These are phyloP conservation scores for Lasiurus borealis DNA, from an alignment of 2,113 vertebrate genomes.

Conservation along the genomic window DNA sequence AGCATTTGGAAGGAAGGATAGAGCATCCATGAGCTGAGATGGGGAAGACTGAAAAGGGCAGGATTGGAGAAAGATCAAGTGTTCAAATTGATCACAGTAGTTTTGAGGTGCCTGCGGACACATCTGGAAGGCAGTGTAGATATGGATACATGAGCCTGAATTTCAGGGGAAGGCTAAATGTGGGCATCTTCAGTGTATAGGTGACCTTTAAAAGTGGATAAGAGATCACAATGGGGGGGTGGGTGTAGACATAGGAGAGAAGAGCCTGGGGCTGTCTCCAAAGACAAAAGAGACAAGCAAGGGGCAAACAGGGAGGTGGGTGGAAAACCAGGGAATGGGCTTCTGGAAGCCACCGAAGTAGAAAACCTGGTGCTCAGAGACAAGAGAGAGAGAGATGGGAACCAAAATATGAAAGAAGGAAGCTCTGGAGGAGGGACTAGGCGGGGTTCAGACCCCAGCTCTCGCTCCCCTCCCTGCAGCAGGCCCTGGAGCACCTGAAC, in stretches of 20 bases:
- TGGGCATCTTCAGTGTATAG: neutral
- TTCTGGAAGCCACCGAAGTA: neutral
- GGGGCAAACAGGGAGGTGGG: neutral
- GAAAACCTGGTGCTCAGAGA: neutral
- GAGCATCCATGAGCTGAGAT: neutral
- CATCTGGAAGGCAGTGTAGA: neutral
- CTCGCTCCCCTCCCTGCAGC: neutral
- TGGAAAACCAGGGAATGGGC: neutral
- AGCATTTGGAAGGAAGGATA: neutral
- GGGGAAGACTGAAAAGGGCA: neutral
- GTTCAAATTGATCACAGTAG: neutral
- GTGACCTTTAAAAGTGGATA: neutral
- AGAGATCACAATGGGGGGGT: neutral
- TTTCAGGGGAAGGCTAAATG: neutral
- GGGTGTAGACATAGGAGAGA: neutral
- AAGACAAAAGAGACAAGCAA: neutral
- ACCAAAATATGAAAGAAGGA: neutral
- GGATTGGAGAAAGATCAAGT: neutral
- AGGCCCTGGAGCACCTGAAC: conserved; percentile 84
- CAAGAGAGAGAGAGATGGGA: neutral
- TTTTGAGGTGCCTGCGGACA: neutral
- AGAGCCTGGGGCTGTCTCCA: neutral
- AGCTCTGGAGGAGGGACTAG: neutral
- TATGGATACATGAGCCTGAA: neutral
- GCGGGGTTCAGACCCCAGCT: neutral